Evolutionary conservation across 2,113 vertebrate species (phyloP), one percentile per base, ranked within the genome.

Genomic region (Harpagus bidentatus): DNA sequence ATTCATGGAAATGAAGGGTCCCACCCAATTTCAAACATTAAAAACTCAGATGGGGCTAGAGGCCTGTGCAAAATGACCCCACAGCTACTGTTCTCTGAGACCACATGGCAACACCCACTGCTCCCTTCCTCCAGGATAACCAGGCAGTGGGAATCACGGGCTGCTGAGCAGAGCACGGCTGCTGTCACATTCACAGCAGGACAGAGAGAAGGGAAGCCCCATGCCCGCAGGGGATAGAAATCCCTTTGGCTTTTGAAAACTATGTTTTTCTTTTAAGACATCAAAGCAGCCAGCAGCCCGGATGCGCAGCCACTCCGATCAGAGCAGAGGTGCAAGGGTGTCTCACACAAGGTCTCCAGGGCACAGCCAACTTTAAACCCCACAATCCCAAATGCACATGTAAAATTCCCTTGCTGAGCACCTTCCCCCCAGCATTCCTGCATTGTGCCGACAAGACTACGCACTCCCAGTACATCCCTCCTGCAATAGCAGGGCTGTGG

Each of bases 401-500:
- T 16, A 36, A 74, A 84, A 76, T 82, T 93, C 78, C 62, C 62
- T 73, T 28, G 21, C 71, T 1, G 5, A 91, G 22, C 77, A 95
- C 70, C 81, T 93, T 92, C 66, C 48, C 58, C 45, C 53, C 66
- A 93, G 81, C 70, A 66, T 66, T 92, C 62, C 84, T 65, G 22
- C 14, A 9, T 58, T 0, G 0, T 38, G 38, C 59, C 81, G 72
- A 81, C 86, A 79, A 65, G 69, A 92, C 77, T 79, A 73, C 32
- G 25, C 9, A 13, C 47, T 95, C 78, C 91, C 82, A 43, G n/a
- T 56, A 32, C 70, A 82, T 61, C 53, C 79, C 32, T 94, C 88
- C 88, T 89, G 82, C 73, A 85, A 82, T 63, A 77, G 77, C n/a
- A 94, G 62, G 73, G 83, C 89, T 94, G 28, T 4, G 2, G 91